phyloP scores from a whole-genome alignment of 2,797 vertebrate species.

The Smutsia temminckii region DNA sequence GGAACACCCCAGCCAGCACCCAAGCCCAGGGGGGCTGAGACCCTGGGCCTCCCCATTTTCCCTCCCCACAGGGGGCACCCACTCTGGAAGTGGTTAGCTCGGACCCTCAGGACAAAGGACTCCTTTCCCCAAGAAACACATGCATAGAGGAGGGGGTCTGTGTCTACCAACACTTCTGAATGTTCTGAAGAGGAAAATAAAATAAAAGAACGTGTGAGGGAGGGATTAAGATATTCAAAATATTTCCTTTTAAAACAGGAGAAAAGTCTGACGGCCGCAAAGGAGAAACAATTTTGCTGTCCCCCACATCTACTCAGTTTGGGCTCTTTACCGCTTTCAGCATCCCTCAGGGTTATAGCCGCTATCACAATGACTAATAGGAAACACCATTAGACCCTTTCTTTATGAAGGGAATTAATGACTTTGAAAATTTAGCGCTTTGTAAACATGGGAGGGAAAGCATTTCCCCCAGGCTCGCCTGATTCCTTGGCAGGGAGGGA shows the following conservation, averaged over 20 bases:
- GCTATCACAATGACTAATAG: not conserved
- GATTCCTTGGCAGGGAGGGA: not conserved
- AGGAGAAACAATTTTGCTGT: not conserved
- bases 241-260: not conserved
- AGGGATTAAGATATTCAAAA: not conserved
- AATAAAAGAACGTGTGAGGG: not conserved
- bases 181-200: not conserved
- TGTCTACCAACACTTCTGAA: not conserved
- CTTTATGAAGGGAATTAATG: conserved; percentile 54
- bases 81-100: not conserved
- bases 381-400: conserved; percentile 27
- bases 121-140: not conserved
- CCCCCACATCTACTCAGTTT: not conserved
- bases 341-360: not conserved
- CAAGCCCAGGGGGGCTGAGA: not conserved
- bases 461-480: not conserved
- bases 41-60: not conserved
- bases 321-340: not conserved
- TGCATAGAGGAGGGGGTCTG: fast-evolving
- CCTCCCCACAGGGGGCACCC: not conserved
- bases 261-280: not conserved
- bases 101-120: not conserved
- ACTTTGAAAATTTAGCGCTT: conserved; percentile 45
- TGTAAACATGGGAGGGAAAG: conserved; percentile 21
- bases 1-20: not conserved